Evolutionary conservation across 2,113 vertebrate genomes (phyloP), one percentile per base, ranked within the genome.

Genomic region (Misgurnus mizolepis): DNA sequence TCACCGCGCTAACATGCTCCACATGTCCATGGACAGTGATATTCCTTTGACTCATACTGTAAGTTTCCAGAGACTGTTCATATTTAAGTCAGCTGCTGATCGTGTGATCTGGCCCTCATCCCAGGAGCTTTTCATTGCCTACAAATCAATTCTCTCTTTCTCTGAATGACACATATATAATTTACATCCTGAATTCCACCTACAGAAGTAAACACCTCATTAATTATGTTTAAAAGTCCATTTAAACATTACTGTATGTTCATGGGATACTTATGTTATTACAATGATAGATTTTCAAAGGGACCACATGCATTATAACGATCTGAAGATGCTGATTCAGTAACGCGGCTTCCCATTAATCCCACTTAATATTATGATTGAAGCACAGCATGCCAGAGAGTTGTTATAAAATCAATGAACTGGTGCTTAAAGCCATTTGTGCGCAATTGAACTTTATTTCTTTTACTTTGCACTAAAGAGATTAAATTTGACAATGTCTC

Each of bases 21-120:
- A 80, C 58, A 76, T 55, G 58, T 58, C 18, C 55, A 39, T 45
- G 7, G 47, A 61, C 70, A 61, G 34, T 68, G 34, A 74, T 40
- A 43, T 67, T 49, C 55, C 67, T 64, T 69, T 12, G 45, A 11
- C 45, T 74, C 70, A 56, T 72, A 22, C 22, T 22, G 27, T 61
- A 72, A 84, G 82, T 80, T 74, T 85, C 73, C 79, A 76, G 76
- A 87, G 87, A 83, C 66, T 18, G 75, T 83, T 84, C 80, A 64
- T 53, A 81, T 82, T 78, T 74, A 84, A 86, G 83, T 85, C 56
- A 84, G 82, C 82, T 79, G 88, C 72, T 86, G 75, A n/a, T 64
- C 53, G 65, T 81, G 72, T 85, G 85, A 86, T 82, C 66, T 78
- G 53, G 78, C 62, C n/a, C 39, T 4, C 6, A 45, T 7, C 69